phyloP scores from a whole-genome alignment of 1,140 invertebrate genomes.

The Tetramorium parvispinum region DNA sequence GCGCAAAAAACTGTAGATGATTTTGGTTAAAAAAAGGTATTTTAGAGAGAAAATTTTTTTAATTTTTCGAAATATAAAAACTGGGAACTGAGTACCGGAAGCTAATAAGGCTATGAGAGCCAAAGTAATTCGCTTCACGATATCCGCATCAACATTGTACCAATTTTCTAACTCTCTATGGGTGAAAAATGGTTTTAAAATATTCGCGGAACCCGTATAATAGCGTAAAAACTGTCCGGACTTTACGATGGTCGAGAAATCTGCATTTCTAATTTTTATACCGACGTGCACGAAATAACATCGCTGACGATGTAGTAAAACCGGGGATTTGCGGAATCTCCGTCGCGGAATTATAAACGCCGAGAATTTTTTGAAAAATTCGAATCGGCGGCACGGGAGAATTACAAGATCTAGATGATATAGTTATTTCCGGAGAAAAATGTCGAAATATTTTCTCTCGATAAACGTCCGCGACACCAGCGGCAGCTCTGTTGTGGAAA shows the following conservation, averaged over 20 bases:
- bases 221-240: slow-evolving; percentile 26
- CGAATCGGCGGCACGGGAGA: slow-evolving; percentile 3
- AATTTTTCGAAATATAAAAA: not conserved
- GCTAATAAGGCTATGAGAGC: not conserved
- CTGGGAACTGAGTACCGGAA: not conserved
- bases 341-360: slow-evolving; percentile 42
- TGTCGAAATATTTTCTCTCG: slow-evolving; percentile 19
- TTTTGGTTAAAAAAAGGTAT: slow-evolving; percentile 8
- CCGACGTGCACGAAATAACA: slow-evolving; percentile 53
- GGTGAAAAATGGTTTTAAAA: slow-evolving; percentile 31
- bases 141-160: not conserved
- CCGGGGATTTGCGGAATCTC: slow-evolving; percentile 47
- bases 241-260: slow-evolving; percentile 38
- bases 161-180: not conserved
- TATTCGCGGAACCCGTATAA: slow-evolving; percentile 39
- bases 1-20: no score
- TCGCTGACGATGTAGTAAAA: slow-evolving; percentile 44
- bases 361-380: slow-evolving; percentile 49
- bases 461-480: not conserved
- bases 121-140: not conserved
- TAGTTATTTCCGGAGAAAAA: slow-evolving; percentile 4
- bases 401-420: slow-evolving; percentile 43
- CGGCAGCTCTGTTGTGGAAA: slow-evolving; percentile 2
- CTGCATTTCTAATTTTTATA: slow-evolving; percentile 61
- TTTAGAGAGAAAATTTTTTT: not conserved